Conservation (phyloP, 2,113 vertebrate species). For the Xyrauchen texanus region DNA sequence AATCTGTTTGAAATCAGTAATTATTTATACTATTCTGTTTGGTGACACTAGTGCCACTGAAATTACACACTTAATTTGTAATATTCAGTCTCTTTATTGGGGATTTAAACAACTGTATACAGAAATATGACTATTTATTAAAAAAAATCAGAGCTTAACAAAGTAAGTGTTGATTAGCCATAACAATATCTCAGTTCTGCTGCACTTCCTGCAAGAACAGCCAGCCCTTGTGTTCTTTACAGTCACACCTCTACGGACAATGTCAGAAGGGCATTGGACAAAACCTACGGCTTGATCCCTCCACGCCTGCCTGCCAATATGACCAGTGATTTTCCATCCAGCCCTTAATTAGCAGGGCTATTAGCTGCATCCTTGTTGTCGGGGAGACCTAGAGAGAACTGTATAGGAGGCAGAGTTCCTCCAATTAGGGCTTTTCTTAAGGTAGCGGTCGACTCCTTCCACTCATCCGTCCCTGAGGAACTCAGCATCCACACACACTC, state of each 20-base stretch:
- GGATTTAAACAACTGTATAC: not conserved
- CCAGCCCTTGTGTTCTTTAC: conserved; percentile 21
- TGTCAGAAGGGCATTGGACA: conserved; percentile 31
- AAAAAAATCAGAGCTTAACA: conserved; percentile 3
- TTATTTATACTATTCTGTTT: too few species aligned
- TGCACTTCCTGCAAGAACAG: conserved; percentile 24
- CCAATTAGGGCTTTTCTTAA: conserved; percentile 53
- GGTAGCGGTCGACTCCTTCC: conserved; percentile 27
- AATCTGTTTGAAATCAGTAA: too few species aligned
- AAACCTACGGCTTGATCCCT: conserved; percentile 21
- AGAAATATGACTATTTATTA: not conserved
- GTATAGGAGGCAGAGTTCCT: conserved; percentile 49
- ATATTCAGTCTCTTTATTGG: too few species aligned
- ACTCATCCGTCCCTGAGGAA: conserved; percentile 63
- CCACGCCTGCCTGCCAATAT: not conserved
- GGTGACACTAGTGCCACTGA: too few species aligned
- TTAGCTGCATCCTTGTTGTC: conserved; percentile 33
- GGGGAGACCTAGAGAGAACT: not conserved
- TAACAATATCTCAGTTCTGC: conserved; percentile 25
- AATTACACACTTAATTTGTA: too few species aligned
- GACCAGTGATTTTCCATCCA: conserved; percentile 14
- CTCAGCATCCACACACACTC: conserved; percentile 46
- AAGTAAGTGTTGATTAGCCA: conserved; percentile 11
- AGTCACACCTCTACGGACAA: conserved; percentile 3
- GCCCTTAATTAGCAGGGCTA: conserved; percentile 46